Conservation (phyloP, 2,113 vertebrate genomes). For the Diadophis punctatus region DNA sequence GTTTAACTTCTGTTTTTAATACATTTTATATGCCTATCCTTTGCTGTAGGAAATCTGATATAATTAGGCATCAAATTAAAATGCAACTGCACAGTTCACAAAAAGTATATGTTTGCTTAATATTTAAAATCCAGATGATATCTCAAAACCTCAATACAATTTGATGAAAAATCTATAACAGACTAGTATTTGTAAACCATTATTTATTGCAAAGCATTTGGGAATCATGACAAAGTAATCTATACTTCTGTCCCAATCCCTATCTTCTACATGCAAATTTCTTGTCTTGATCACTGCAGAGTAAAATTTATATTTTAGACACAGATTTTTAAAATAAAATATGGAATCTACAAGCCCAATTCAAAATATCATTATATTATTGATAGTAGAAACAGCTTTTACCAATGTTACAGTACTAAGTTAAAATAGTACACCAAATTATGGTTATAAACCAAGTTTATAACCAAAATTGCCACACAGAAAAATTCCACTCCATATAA, state of each 20-base stretch:
- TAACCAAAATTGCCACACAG: neutral
- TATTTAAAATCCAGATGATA: neutral
- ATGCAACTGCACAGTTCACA: neutral
- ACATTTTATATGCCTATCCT: neutral
- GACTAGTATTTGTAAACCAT: neutral
- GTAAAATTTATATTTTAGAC: neutral
- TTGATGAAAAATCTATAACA: neutral
- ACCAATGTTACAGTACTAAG: neutral
- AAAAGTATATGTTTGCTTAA: neutral
- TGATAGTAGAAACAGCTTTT: neutral
- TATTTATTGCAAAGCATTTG: neutral
- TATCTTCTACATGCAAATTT: neutral
- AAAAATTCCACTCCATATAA: neutral
- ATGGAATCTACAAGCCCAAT: neutral
- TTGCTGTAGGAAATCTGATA: conserved; percentile 9
- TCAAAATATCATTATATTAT: conserved; percentile 18
- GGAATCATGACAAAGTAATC: neutral
- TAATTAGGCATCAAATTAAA: conserved; percentile 4
- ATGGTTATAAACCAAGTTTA: neutral
- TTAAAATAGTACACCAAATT: neutral
- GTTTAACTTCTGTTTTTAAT: neutral
- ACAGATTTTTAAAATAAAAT: neutral
- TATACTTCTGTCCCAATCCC: neutral
- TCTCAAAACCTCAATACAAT: neutral
- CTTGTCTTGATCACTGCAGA: neutral